Evolutionary conservation across 2,113 vertebrate genomes (phyloP).

Genomic region (Nesoenas mayeri): DNA sequence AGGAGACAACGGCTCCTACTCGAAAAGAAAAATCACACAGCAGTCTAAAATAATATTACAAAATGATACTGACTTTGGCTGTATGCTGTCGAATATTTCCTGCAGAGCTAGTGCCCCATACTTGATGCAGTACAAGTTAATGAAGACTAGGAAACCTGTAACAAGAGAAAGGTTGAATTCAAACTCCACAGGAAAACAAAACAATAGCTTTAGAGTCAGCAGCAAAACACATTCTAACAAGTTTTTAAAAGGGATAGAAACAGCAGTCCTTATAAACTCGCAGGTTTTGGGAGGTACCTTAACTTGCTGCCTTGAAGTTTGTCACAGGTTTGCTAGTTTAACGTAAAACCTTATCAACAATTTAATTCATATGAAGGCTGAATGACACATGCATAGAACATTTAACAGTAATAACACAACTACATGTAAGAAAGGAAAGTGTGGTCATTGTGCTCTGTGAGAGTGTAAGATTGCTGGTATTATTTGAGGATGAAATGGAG

Average conservation of each 20-base stretch:
- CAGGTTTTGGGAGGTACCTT: not conserved
- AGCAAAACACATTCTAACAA: not conserved
- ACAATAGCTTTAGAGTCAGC: not conserved
- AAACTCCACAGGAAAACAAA: not conserved
- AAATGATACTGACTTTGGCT: conserved; percentile 89
- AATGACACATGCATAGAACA: not conserved
- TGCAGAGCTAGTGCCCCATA: conserved; percentile 94
- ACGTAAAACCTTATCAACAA: not conserved
- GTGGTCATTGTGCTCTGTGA: not conserved
- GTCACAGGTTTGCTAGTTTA: not conserved
- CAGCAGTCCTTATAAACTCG: fast-evolving
- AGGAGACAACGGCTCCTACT: not conserved
- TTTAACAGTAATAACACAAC: not conserved
- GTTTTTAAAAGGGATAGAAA: not conserved
- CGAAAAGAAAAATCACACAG: not conserved
- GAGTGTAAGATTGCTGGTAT: not conserved
- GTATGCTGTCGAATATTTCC: conserved; percentile 97
- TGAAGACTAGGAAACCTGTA: conserved; percentile 95
- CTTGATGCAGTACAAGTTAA: conserved; percentile 94
- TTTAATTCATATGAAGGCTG: not conserved
- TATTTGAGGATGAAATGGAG: not conserved
- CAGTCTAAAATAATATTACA: not conserved
- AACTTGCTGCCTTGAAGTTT: not conserved
- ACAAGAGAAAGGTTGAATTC: conserved; percentile 28
- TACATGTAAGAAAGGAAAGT: not conserved